A percentile compares a stretch with the other conserved stretches of the same genome.
Evolutionary conservation across 2,888 invertebrate genomes (phyloP).

Genomic region (Willowsia nigromaculata): DNA sequence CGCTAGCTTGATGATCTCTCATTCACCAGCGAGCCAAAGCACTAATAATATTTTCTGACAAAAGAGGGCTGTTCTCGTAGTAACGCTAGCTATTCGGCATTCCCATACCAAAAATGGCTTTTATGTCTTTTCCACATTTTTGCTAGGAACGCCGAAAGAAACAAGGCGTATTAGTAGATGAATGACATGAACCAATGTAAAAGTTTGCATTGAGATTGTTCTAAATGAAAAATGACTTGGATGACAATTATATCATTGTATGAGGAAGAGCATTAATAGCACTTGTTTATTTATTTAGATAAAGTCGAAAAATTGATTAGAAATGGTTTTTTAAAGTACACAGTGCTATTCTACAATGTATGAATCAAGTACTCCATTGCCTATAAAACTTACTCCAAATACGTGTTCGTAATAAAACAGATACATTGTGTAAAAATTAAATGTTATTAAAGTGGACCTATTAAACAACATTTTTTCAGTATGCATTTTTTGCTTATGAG

Average conservation of each 20-base stretch:
- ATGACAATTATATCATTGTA: background rate
- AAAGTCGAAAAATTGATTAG: background rate
- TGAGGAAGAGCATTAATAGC: background rate
- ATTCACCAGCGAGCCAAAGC: background rate
- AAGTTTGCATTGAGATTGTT: background rate
- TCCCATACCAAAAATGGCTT: background rate
- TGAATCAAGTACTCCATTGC: background rate
- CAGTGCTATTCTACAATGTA: background rate
- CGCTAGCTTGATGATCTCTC: background rate
- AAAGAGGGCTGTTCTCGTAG: constrained; percentile 58
- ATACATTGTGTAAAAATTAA: constrained; percentile 24
- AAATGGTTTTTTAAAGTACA: background rate
- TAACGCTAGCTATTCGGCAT: background rate
- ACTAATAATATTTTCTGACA: constrained; percentile 53
- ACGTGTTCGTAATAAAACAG: constrained; percentile 36
- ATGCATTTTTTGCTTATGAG: background rate
- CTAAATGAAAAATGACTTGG: background rate
- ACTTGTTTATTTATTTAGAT: background rate
- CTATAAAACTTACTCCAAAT: constrained; percentile 28
- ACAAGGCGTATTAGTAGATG: background rate
- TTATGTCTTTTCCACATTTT: background rate
- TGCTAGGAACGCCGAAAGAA: background rate
- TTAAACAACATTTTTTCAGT: constrained; percentile 59
- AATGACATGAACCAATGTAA: background rate
- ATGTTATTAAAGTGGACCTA: constrained; percentile 53